phyloP scores from a whole-genome alignment of 2,888 invertebrate species.

The Cataglyphis albicans region DNA sequence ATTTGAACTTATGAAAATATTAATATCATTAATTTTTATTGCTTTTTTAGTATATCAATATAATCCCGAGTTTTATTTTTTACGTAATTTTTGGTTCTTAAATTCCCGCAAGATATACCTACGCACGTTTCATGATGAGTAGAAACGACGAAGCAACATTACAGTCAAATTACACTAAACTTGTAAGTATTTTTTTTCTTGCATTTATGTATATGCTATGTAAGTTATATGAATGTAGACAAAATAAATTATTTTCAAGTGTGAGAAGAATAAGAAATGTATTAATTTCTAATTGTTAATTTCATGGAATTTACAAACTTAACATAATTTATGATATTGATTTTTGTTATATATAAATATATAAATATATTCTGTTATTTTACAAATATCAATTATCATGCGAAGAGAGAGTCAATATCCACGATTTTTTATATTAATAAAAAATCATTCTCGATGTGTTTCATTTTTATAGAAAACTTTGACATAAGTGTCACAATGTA shows the following conservation, averaged over 20 bases:
- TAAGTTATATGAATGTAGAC: background rate
- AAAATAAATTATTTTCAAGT: background rate
- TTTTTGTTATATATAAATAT: background rate
- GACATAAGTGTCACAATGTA: no score
- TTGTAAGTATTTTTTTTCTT: conserved; percentile 90
- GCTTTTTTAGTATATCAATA: background rate
- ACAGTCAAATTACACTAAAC: conserved; percentile 98
- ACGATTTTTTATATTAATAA: no score
- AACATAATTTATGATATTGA: background rate
- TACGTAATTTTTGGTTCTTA: conserved; percentile 91
- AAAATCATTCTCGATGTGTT: no score
- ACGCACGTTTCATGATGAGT: conserved; percentile 95
- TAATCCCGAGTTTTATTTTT: conserved; percentile 56
- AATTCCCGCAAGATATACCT: conserved; percentile 90
- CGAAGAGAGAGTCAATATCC: no score
- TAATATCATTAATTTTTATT: background rate
- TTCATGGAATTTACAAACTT: background rate
- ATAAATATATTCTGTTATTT: background rate
- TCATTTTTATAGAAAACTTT: no score
- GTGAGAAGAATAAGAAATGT: background rate
- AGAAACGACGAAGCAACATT: conserved; percentile 99
- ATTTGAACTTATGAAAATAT: conserved; percentile 68
- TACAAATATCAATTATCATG: no score
- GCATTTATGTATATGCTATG: no score
- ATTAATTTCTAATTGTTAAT: background rate